Percentiles rank a stretch among this genome's conserved stretches.
phyloP scores from a whole-genome alignment of 2,113 vertebrate species.

The Puntigrus tetrazona region DNA sequence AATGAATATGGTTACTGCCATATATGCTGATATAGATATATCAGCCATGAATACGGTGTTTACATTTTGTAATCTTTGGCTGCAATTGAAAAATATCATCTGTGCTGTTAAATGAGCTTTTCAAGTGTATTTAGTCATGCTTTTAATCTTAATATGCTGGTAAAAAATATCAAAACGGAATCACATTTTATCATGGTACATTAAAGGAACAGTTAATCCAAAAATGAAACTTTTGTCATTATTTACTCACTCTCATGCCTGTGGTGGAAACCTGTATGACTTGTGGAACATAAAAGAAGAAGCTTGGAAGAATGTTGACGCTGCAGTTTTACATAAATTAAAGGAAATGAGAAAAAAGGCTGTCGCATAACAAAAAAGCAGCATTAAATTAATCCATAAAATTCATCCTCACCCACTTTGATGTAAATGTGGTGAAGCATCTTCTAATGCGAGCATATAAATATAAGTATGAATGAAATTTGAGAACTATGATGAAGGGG shows the following conservation, averaged over 20 bases:
- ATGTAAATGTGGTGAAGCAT: background rate
- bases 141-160: background rate
- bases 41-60: background rate
- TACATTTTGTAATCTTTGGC: conserved; percentile 9
- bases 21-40: too few species aligned
- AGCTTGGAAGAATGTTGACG: background rate
- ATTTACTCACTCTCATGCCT: background rate
- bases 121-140: background rate
- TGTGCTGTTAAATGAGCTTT: background rate
- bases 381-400: background rate
- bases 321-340: background rate
- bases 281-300: background rate
- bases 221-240: background rate
- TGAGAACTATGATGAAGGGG: background rate
- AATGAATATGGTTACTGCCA: background rate
- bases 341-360: background rate
- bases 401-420: background rate
- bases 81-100: background rate
- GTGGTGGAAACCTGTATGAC: background rate
- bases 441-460: background rate
- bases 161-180: background rate
- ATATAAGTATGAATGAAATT: background rate
- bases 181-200: background rate
- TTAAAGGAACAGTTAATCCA: background rate
- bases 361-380: too few species aligned